Conservation (phyloP, 2,113 vertebrate species). For the Poeciliopsis turrubarensis region DNA sequence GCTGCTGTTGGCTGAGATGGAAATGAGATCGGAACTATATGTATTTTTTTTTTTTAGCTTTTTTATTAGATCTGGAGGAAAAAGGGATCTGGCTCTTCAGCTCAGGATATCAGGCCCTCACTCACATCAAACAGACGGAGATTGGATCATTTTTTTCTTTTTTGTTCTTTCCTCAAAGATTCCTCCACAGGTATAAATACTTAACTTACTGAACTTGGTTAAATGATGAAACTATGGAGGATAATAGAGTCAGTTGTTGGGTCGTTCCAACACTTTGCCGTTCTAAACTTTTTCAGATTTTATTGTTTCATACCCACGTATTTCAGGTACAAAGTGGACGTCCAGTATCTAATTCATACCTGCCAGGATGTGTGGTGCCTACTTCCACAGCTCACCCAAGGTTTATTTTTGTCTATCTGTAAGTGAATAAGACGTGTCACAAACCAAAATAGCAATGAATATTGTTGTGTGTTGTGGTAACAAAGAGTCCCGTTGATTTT, state of each 20-base stretch:
- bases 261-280: no score
- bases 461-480: no score
- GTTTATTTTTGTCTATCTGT: no score
- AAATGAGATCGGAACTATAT: constrained; percentile 12
- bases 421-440: no score
- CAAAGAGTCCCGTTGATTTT: no score
- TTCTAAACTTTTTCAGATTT: no score
- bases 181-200: neutral
- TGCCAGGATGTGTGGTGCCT: no score
- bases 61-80: constrained; percentile 19
- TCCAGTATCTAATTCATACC: no score
- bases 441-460: no score
- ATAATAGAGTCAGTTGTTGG: neutral
- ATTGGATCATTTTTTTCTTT: constrained; percentile 15
- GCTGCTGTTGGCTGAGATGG: neutral
- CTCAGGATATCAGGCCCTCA: constrained; percentile 9
- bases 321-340: no score
- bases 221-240: neutral
- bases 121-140: constrained; percentile 18
- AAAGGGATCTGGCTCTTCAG: constrained; percentile 1
- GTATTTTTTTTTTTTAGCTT: constrained; percentile 6
- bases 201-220: neutral
- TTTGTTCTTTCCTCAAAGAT: neutral
- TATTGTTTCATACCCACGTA: no score
- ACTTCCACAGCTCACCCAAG: no score